Conservation (phyloP, 2,797 vertebrate genomes). For the Fistularia commersonii region DNA sequence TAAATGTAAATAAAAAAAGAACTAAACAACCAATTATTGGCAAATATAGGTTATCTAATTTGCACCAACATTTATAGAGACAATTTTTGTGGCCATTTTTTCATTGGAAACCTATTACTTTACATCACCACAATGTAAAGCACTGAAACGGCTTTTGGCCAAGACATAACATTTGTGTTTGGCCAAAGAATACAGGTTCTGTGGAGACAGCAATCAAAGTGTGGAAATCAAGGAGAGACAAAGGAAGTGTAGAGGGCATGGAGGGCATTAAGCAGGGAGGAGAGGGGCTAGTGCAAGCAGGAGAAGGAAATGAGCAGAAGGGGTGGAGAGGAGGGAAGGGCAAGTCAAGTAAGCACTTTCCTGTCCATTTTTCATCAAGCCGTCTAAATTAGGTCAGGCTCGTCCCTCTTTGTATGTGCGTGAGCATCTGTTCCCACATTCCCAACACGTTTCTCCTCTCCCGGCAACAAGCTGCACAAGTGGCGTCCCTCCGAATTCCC, state of each 20-base stretch:
- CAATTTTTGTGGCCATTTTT: too few species aligned
- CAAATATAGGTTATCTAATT: too few species aligned
- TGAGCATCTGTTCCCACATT: slow-evolving; percentile 59
- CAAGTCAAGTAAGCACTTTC: slow-evolving; percentile 72
- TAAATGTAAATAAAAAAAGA: too few species aligned
- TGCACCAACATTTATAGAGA: too few species aligned
- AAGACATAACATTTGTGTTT: slow-evolving; percentile 4
- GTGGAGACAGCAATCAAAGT: slow-evolving; percentile 22
- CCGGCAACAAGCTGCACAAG: slow-evolving; percentile 31
- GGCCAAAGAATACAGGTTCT: background rate
- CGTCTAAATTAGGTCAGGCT: slow-evolving; percentile 64
- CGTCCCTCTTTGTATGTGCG: slow-evolving; percentile 22
- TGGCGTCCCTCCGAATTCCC: slow-evolving; percentile 47
- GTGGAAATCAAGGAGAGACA: slow-evolving; percentile 23
- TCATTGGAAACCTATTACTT: too few species aligned
- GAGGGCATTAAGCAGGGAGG: slow-evolving; percentile 15
- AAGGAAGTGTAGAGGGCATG: slow-evolving; percentile 19
- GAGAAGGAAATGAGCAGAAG: slow-evolving; percentile 40
- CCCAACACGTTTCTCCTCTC: slow-evolving; percentile 52
- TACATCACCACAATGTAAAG: background rate
- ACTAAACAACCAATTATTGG: too few species aligned
- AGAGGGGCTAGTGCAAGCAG: slow-evolving; percentile 12
- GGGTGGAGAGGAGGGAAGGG: slow-evolving; percentile 40
- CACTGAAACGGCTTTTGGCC: background rate
- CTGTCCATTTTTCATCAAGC: slow-evolving; percentile 71